Base-by-base conservation (phyloP, 2,113 vertebrate species). In the Phrynocephalus versicolor region DNA sequence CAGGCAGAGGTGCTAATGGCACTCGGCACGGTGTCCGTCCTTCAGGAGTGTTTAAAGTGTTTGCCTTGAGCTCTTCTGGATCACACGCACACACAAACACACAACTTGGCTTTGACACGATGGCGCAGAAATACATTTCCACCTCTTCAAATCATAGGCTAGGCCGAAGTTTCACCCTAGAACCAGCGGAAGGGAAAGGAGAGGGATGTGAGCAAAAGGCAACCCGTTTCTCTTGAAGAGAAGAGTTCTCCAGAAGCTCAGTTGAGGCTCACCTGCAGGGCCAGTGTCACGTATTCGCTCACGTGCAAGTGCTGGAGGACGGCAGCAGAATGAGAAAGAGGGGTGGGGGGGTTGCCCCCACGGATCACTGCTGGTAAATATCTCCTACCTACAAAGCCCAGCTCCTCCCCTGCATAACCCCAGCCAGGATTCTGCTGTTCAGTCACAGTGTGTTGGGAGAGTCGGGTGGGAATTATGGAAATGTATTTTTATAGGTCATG, bases 61-160 rank as follows among this genome's bases (percentile, higher is more conserved):
- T 88, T 86, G 85, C 88, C 65, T 62, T 80, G n/a, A 91, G 72
- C 72, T 45, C 81, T 57, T 60, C 51, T 0, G 21, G 87, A 79
- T 80, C 74, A 88, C 86, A 70, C 80, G 1, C 2, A 70, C 80
- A 1, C 1, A n/a, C 35, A 35, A 55, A 70, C 80, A 1, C 1
- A n/a, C 35, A 35, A 55, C 35, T 90, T 81, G 51, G 62, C 90
- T 91, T 87, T 83, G 83, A 75, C 86, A 86, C 55, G 80, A n/a
- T 81, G 82, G 67, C 82, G 45, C 0, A 0, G 67, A 91, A 91
- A 55, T 82, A 35, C 91, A 78, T 89, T 93, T 91, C 64, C 79
- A 79, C 82, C 88, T 89, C 80, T 88, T 89, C 33, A 39, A 88
- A 79, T 91, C 90, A 80, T 71, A 86, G 86, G 73, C 65, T 67